Base-by-base conservation (phyloP, 1,140 invertebrate species). In the Octopus sinensis region DNA sequence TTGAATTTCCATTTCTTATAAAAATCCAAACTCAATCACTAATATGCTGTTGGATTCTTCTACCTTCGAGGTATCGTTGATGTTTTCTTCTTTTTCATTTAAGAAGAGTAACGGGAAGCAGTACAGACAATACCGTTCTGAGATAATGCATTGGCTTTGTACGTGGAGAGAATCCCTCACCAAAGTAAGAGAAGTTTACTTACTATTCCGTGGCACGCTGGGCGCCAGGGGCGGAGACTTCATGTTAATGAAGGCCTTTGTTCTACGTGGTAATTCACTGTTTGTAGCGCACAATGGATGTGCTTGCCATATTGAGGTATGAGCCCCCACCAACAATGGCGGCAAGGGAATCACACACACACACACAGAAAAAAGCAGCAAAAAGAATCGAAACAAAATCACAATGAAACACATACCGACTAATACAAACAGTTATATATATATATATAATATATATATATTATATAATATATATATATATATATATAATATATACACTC, bases 231-330 rank as follows among this genome's bases (percentile, higher is more conserved):
- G 68, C 68, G 68, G 68, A 73, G 68, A 12, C 68, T 73, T 23
- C 7, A 73, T 73, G 17, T 73, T 73, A 73, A 73, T 73, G 68
- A 73, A 73, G 68, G 9, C 68, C 68, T 73, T 73, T 73, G 68
- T 73, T 73, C 68, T 73, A 73, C 68, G 68, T 73, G 68, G 30
- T 73, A 73, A 73, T 73, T 73, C 68, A 10, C 68, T 73, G 68
- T 73, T 73, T 73, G 68, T 73, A 13, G 17, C 68, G 68, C 5
- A 73, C 68, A 73, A 73, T 73, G 17, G 68, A 23, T 73, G 68
- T 73, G 68, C 68, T 73, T 73, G 68, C 30, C 68, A 73, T 73
- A 23, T 23, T 73, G 68, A 73, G 30, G 68, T 13, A 73, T 73
- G 68, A 9, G 68, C 68, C 30, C 30, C 68, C 13, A 23, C 13